Evolutionary conservation across 2,113 vertebrate genomes (phyloP).

Genomic region (Podilymbus podiceps): DNA sequence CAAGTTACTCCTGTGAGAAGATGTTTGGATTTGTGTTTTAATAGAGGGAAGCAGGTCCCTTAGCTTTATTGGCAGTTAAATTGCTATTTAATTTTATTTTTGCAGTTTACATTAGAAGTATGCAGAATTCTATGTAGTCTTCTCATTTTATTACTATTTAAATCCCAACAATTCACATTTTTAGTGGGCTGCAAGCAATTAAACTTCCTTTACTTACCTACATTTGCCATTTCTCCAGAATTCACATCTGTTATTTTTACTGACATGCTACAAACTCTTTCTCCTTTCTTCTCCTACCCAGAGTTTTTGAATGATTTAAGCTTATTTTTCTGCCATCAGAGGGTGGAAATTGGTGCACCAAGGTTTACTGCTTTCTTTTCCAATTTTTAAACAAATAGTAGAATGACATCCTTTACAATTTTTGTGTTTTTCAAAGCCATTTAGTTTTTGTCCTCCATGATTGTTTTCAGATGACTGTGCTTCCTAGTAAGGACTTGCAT

Average conservation of each 20-base stretch:
- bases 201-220: neutral
- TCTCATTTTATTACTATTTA: neutral
- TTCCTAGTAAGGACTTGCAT: neutral
- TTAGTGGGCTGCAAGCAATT: neutral
- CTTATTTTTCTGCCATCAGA: neutral
- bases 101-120: neutral
- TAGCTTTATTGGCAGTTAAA: neutral
- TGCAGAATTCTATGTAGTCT: neutral
- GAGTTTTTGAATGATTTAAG: neutral
- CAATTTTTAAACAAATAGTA: neutral
- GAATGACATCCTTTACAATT: neutral
- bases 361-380: neutral
- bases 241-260: neutral
- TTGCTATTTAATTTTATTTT: neutral
- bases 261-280: neutral
- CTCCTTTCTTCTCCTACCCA: neutral
- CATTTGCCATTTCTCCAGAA: neutral
- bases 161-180: neutral
- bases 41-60: neutral
- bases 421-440: neutral
- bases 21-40: neutral
- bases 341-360: neutral
- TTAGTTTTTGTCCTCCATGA: neutral
- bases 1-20: neutral
- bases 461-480: neutral